A percentile compares a stretch with the other conserved stretches of the same genome.
These are phyloP conservation scores for Cacatua alba DNA, from an alignment of 2,113 vertebrate genomes.

Conservation along the genomic window DNA sequence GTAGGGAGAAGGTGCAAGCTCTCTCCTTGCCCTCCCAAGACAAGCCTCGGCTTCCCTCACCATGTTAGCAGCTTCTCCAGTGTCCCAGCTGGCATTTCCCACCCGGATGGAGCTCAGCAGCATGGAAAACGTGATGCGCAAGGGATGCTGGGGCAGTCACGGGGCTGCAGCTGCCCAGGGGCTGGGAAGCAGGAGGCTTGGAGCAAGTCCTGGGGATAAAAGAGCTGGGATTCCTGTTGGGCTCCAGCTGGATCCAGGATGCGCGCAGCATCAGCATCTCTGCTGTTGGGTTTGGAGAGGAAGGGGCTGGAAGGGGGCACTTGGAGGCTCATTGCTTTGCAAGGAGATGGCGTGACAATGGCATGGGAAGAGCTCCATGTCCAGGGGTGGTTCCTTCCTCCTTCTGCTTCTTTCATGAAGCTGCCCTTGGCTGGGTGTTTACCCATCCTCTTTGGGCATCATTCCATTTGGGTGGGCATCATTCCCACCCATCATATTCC, in stretches of 20 bases:
- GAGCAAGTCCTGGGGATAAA: background rate
- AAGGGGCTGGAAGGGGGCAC: background rate
- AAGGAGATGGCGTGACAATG: background rate
- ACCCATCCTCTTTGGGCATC: background rate
- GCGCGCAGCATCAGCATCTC: accelerated
- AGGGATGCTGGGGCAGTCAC: background rate
- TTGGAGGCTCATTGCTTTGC: accelerated
- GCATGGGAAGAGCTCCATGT: background rate
- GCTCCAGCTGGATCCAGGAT: background rate
- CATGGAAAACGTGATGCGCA: background rate
- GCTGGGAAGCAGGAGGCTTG: background rate
- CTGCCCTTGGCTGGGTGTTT: background rate
- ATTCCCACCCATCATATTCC: background rate
- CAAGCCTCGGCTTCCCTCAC: background rate
- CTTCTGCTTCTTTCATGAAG: background rate
- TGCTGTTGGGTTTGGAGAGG: background rate
- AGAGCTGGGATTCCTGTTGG: background rate
- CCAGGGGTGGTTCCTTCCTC: background rate
- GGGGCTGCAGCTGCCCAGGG: too few species aligned
- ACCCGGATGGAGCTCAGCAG: background rate
- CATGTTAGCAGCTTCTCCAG: accelerated
- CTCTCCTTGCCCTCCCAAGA: background rate
- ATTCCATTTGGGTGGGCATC: background rate
- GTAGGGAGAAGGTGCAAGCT: background rate
- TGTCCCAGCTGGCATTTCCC: background rate